Percentiles rank a stretch among this genome's conserved stretches.
These are phyloP conservation scores for Calyptommatus sinebrachiatus DNA, from an alignment of 2,113 vertebrate species.

Conservation along the genomic window DNA sequence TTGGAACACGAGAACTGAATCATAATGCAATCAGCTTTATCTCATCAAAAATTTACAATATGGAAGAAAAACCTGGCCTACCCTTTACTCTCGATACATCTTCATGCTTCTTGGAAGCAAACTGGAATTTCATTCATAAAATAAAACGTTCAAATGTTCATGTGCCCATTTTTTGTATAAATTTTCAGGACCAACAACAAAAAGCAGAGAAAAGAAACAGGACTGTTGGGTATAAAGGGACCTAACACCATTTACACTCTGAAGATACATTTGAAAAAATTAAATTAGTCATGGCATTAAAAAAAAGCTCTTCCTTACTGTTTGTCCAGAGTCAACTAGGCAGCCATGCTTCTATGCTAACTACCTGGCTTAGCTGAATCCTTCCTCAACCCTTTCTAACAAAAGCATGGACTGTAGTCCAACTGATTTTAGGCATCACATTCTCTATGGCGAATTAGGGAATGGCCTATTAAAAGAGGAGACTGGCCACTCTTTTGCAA, in stretches of 20 bases:
- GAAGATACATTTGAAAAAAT: too few species aligned
- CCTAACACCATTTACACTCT: constrained; percentile 26
- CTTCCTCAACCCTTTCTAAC: constrained; percentile 36
- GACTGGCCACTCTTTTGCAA: constrained; percentile 82
- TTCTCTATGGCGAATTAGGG: constrained; percentile 75
- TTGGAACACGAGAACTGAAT: constrained; percentile 1
- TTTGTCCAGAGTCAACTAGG: constrained; percentile 37
- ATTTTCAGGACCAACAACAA: constrained; percentile 1
- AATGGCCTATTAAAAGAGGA: constrained; percentile 81
- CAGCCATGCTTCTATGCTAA: constrained; percentile 31
- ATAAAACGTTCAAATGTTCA: constrained; percentile 19
- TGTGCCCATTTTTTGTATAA: background rate
- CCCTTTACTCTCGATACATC: background rate
- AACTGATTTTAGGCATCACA: constrained; percentile 26
- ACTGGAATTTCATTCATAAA: constrained; percentile 12
- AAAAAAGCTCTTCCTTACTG: constrained; percentile 19
- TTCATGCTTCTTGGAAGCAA: constrained; percentile 7
- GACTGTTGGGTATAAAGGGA: constrained; percentile 3
- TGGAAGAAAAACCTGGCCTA: constrained; percentile 15
- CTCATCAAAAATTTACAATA: background rate
- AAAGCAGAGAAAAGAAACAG: constrained; percentile 12
- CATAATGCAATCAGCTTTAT: background rate
- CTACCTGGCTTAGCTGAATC: constrained; percentile 35
- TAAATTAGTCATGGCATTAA: background rate
- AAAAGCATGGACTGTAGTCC: constrained; percentile 37